Evolutionary conservation across 2,113 vertebrate genomes (phyloP).

Genomic region (Myocastor coypus): DNA sequence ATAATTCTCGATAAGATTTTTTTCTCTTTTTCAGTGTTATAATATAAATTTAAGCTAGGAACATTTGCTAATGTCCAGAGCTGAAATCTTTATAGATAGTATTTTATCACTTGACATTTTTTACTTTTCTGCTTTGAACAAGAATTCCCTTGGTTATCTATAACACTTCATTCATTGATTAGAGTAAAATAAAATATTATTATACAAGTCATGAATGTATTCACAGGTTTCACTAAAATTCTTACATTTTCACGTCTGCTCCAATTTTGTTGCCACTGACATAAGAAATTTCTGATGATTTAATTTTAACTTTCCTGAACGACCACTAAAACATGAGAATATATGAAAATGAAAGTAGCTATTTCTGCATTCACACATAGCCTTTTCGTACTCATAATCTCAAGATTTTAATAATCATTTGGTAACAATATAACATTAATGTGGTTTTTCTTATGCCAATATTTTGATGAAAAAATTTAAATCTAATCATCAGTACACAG

Average conservation of each 20-base stretch:
- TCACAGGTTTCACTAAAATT: constrained; percentile 36
- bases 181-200: constrained; percentile 41
- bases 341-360: constrained; percentile 87
- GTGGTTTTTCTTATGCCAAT: constrained; percentile 86
- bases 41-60: neutral
- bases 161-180: neutral
- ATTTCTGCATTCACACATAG: constrained; percentile 77
- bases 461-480: constrained; percentile 84
- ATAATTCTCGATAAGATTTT: neutral
- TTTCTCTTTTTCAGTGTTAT: constrained; percentile 14
- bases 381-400: constrained; percentile 77
- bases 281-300: constrained; percentile 80
- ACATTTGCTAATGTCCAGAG: constrained; percentile 6
- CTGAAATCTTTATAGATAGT: constrained; percentile 17
- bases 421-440: constrained; percentile 89
- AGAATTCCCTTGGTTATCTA: neutral
- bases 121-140: constrained; percentile 29
- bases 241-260: neutral
- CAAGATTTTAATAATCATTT: constrained; percentile 89
- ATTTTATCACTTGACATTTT: neutral
- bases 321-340: constrained; percentile 87
- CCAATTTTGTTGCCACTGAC: constrained; percentile 19
- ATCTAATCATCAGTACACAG: constrained; percentile 83
- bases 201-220: constrained; percentile 26
- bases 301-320: constrained; percentile 86